Evolutionary conservation across 1,140 invertebrate genomes (phyloP).

Genomic region (Zophobas atratus): DNA sequence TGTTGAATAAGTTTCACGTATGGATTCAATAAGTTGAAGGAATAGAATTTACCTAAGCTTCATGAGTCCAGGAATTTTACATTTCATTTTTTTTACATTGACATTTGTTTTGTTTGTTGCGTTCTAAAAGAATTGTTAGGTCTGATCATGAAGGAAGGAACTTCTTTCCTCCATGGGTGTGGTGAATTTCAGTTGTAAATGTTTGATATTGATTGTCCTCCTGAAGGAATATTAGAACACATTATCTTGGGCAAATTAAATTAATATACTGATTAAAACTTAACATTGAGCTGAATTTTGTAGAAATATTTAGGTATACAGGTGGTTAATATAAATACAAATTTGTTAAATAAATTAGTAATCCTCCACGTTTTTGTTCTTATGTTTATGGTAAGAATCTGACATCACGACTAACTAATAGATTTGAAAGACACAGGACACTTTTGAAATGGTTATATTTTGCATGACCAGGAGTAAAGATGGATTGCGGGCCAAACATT

Average conservation of each 20-base stretch:
- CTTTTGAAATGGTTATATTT: too few relatives aligned
- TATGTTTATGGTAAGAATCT: too few relatives aligned
- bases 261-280: neutral
- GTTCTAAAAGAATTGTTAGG: neutral
- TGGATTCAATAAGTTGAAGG: neutral
- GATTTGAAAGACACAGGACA: too few relatives aligned
- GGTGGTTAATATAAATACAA: neutral
- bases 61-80: neutral
- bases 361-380: neutral
- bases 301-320: neutral
- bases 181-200: neutral
- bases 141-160: conserved; percentile 1
- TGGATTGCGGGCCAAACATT: too few relatives aligned
- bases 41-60: neutral
- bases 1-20: neutral
- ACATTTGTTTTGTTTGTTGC: neutral
- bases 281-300: neutral
- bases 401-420: too few relatives aligned
- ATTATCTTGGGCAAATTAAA: neutral
- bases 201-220: too few relatives aligned
- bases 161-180: neutral
- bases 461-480: too few relatives aligned
- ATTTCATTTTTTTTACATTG: neutral
- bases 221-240: too few relatives aligned
- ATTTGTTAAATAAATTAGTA: conserved; percentile 1